These are phyloP conservation scores for Branchipolynoe longqiensis DNA, from an alignment of 2,888 invertebrate species.

Conservation along the genomic window DNA sequence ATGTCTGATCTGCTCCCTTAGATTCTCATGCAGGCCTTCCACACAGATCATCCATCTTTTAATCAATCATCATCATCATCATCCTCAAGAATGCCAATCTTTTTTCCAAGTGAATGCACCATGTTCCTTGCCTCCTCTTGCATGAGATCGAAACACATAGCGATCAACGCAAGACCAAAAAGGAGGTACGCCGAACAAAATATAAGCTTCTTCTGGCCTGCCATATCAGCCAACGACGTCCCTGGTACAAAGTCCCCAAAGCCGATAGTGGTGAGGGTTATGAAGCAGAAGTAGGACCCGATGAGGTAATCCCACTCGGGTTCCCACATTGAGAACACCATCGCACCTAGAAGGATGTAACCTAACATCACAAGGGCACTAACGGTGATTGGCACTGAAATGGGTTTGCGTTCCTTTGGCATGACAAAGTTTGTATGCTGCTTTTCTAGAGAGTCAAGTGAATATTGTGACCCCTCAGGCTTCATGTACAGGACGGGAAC, in stretches of 20 bases:
- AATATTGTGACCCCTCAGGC: too few relatives aligned
- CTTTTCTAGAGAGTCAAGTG: too few relatives aligned
- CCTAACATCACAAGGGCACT: conserved; percentile 94
- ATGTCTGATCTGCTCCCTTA: too few relatives aligned
- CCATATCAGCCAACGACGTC: conserved; percentile 74
- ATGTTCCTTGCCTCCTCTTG: conserved; percentile 80
- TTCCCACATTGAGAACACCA: conserved; percentile 95
- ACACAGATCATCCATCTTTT: too few relatives aligned
- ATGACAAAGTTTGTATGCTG: too few relatives aligned
- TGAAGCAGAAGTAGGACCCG: conserved; percentile 85
- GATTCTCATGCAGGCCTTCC: too few relatives aligned
- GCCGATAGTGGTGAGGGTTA: conserved; percentile 82
- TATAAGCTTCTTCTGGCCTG: conserved; percentile 76
- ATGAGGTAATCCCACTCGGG: conserved; percentile 95
- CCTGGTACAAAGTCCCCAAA: conserved; percentile 82
- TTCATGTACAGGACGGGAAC: conserved; percentile 49
- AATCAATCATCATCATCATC: too few relatives aligned
- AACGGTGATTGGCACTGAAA: conserved; percentile 90
- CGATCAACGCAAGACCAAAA: conserved; percentile 82
- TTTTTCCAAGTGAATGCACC: conserved; percentile 76
- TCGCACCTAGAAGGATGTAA: conserved; percentile 87
- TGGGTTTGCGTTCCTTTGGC: conserved; percentile 61
- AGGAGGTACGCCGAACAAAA: conserved; percentile 80
- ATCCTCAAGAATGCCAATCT: conserved; percentile 77
- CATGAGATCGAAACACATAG: conserved; percentile 83